Conservation (phyloP, 2,888 invertebrate species). For the Xanthia icteritia region DNA sequence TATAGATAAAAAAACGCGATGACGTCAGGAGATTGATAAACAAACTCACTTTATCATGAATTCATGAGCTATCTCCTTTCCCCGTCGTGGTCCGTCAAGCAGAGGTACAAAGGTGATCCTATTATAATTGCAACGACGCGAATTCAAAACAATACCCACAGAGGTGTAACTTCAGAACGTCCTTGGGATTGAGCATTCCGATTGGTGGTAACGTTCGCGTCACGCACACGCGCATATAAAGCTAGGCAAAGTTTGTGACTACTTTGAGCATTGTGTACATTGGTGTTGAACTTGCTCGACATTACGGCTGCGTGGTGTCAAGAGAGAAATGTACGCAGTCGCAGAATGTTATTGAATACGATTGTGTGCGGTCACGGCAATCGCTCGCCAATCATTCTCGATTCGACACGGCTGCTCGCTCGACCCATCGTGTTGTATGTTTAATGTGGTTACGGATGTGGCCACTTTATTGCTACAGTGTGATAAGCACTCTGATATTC, state of each 20-base stretch:
- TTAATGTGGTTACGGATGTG: slow-evolving; percentile 66
- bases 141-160: slow-evolving; percentile 67
- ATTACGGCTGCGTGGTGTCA: slow-evolving; percentile 41
- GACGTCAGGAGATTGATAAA: slow-evolving; percentile 54
- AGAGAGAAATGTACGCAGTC: slow-evolving; percentile 58
- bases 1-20: slow-evolving; percentile 32
- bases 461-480: slow-evolving; percentile 61
- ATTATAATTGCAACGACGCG: slow-evolving; percentile 56
- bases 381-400: slow-evolving; percentile 66
- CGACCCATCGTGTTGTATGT: slow-evolving; percentile 54
- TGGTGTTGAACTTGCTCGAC: slow-evolving; percentile 35
- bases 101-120: slow-evolving; percentile 47
- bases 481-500: slow-evolving; percentile 61
- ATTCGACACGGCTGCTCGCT: slow-evolving; percentile 67
- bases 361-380: slow-evolving; percentile 63
- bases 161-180: slow-evolving; percentile 49
- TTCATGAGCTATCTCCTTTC: slow-evolving; percentile 60
- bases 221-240: slow-evolving; percentile 28
- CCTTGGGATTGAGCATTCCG: slow-evolving; percentile 65
- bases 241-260: slow-evolving; percentile 39
- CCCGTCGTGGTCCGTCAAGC: slow-evolving; percentile 46
- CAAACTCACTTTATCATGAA: slow-evolving; percentile 53
- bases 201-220: slow-evolving; percentile 65
- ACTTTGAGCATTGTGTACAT: slow-evolving; percentile 47
- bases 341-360: slow-evolving; percentile 60